These are phyloP conservation scores for Aythya baeri DNA, from an alignment of 2,113 vertebrate species.

Conservation along the genomic window DNA sequence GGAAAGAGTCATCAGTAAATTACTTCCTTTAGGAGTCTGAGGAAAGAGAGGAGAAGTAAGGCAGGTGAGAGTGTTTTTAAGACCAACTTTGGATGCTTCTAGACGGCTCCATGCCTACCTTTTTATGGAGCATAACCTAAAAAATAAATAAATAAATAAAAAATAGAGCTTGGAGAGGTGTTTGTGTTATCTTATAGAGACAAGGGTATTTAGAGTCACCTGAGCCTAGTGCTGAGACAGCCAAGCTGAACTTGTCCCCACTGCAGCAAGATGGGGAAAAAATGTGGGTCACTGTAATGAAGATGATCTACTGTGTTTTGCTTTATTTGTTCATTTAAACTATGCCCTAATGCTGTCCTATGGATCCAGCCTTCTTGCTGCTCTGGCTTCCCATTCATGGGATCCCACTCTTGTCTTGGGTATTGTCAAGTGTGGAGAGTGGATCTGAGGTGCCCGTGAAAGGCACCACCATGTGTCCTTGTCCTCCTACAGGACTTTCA, in stretches of 20 bases:
- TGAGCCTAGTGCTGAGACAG: not conserved
- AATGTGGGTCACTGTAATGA: fast-evolving
- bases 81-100: not conserved
- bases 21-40: not conserved
- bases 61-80: not conserved
- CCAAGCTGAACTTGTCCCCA: not conserved
- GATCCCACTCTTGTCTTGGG: not conserved
- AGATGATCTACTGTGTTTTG: not conserved
- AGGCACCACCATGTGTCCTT: not conserved
- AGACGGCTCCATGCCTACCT: not conserved
- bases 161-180: not conserved
- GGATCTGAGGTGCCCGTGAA: fast-evolving
- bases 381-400: not conserved
- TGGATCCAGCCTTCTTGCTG: not conserved
- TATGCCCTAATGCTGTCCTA: not conserved
- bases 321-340: not conserved
- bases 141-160: not conserved
- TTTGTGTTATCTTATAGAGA: not conserved
- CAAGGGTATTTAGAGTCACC: not conserved
- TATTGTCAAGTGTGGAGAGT: fast-evolving
- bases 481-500: not conserved
- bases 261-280: not conserved
- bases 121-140: not conserved
- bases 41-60: not conserved
- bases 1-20: not conserved